Percentiles rank a stretch among this genome's conserved stretches.
These are phyloP conservation scores for Melanargia galathea DNA, from an alignment of 2,888 invertebrate genomes.

Conservation along the genomic window DNA sequence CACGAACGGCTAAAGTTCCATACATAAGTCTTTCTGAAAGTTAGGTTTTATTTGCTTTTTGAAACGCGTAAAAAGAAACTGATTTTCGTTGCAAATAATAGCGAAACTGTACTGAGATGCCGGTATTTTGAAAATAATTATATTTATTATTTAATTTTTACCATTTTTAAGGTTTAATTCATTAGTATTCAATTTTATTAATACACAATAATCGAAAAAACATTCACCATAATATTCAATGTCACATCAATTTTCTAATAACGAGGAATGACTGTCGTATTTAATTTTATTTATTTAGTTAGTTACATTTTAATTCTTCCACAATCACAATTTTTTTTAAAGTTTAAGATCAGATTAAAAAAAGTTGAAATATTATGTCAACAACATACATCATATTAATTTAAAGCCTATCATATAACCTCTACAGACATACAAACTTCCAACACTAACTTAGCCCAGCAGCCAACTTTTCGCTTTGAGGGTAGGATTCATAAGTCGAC, in stretches of 20 bases:
- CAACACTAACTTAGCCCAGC: background rate
- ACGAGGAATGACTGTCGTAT: background rate
- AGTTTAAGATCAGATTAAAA: background rate
- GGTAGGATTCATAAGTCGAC: background rate
- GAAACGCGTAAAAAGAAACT: too few relatives aligned
- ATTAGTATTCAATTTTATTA: background rate
- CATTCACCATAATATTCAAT: background rate
- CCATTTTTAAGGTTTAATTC: background rate
- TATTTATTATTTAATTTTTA: background rate
- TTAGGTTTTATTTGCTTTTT: too few relatives aligned
- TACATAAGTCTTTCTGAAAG: too few relatives aligned
- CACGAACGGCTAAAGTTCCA: too few relatives aligned
- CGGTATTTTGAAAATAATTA: too few relatives aligned
- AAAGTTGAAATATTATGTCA: background rate
- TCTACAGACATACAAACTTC: background rate
- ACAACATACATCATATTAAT: background rate
- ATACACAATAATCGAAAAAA: background rate
- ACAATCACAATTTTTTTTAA: background rate
- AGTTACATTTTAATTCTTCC: background rate
- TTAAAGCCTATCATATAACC: background rate
- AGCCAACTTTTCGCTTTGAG: too few relatives aligned
- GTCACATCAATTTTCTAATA: slow-evolving; percentile 1
- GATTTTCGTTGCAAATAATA: too few relatives aligned
- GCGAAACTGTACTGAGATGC: too few relatives aligned
- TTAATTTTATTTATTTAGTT: too few relatives aligned